Conservation (phyloP, 1,140 invertebrate genomes). For the Eueides isabella region DNA sequence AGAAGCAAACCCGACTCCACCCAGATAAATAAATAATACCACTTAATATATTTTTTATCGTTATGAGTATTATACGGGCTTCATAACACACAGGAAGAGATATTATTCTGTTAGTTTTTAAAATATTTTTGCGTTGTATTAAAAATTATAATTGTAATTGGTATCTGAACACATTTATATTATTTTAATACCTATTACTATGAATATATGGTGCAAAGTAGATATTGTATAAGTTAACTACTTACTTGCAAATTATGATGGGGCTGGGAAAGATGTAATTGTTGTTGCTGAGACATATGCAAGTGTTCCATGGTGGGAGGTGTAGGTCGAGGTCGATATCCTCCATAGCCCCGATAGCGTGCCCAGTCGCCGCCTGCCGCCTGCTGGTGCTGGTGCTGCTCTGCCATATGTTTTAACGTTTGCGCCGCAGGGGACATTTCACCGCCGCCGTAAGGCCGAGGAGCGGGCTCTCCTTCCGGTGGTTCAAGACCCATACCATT, state of each 20-base stretch:
- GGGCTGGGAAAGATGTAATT: constrained; percentile 91
- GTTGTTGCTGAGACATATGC: constrained; percentile 93
- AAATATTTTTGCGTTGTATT: constrained; percentile 16
- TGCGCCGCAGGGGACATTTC: constrained; percentile 94
- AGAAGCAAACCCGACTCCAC: background rate
- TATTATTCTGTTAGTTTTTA: constrained; percentile 16
- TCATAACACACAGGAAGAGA: constrained; percentile 5
- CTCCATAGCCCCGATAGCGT: constrained; percentile 85
- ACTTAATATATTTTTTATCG: constrained; percentile 23
- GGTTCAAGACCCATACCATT: constrained; percentile 57
- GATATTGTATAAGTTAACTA: constrained; percentile 10
- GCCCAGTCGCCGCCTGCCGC: constrained; percentile 78
- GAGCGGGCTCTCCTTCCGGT: constrained; percentile 79
- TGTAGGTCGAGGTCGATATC: constrained; percentile 85
- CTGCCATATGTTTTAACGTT: constrained; percentile 97
- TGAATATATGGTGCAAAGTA: background rate
- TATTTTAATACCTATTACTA: background rate
- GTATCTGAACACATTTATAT: background rate
- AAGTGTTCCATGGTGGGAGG: constrained; percentile 83
- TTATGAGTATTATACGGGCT: constrained; percentile 13
- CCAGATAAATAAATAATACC: constrained; percentile 10
- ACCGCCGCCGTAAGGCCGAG: constrained; percentile 69
- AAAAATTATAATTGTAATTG: constrained; percentile 11
- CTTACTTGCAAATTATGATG: constrained; percentile 89
- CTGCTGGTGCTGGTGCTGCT: constrained; percentile 97